These are phyloP conservation scores for Xenus cinereus DNA, from an alignment of 2,113 vertebrate genomes.

Conservation along the genomic window DNA sequence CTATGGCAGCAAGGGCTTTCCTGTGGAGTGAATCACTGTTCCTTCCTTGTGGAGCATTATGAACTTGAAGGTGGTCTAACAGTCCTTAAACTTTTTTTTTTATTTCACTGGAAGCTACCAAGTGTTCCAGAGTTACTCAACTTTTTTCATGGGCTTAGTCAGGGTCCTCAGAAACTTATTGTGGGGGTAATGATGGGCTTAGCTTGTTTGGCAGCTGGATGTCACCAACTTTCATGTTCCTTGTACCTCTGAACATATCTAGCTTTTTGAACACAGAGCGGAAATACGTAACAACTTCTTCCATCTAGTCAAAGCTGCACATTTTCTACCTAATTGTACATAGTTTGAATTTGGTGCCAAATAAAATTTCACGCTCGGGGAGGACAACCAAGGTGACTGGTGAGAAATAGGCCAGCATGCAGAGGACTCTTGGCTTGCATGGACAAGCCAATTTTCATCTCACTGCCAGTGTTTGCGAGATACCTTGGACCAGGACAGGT, in stretches of 20 bases:
- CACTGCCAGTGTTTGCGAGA: background rate
- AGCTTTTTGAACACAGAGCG: background rate
- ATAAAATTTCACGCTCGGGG: accelerated
- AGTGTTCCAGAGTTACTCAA: background rate
- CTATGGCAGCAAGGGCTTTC: accelerated
- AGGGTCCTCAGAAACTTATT: background rate
- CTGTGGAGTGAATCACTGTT: background rate
- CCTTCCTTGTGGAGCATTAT: background rate
- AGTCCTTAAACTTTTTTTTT: background rate
- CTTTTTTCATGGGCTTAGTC: background rate
- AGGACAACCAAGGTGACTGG: background rate
- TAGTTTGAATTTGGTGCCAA: background rate
- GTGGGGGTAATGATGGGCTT: accelerated
- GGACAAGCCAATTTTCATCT: background rate
- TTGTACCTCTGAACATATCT: background rate
- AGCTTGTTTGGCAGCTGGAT: background rate
- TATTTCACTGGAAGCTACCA: background rate
- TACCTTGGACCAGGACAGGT: background rate
- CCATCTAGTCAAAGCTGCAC: background rate
- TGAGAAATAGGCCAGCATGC: background rate
- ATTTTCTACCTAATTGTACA: background rate
- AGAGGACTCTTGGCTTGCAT: background rate
- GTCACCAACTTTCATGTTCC: background rate
- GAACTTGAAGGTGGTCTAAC: background rate
- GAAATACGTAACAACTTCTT: background rate